These are phyloP conservation scores for Hypomecis punctinalis DNA, from an alignment of 2,888 invertebrate genomes.

Conservation along the genomic window DNA sequence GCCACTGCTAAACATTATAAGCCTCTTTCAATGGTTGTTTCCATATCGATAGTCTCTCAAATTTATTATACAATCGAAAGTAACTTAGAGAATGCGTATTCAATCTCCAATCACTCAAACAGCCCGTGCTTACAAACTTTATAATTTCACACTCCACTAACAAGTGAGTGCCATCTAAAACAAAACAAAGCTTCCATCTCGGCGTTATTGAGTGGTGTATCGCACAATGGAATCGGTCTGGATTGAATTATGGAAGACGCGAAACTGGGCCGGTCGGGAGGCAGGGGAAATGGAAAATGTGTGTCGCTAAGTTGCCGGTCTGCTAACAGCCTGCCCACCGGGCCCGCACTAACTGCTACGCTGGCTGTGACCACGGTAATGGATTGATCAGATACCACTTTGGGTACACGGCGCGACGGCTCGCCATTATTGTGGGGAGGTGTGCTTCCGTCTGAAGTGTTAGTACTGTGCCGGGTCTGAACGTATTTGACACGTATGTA, in stretches of 20 bases:
- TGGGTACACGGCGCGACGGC: constrained; percentile 51
- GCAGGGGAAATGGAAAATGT: constrained; percentile 82
- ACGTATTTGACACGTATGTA: no score
- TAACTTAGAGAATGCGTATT: no score
- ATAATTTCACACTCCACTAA: constrained; percentile 19
- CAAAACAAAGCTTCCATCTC: constrained; percentile 31
- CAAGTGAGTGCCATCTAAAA: constrained; percentile 20
- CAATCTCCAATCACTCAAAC: background rate
- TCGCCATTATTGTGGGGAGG: constrained; percentile 27
- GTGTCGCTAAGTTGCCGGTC: constrained; percentile 78
- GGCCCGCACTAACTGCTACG: constrained; percentile 62
- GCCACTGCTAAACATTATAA: no score
- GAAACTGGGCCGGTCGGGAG: constrained; percentile 72
- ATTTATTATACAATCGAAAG: background rate
- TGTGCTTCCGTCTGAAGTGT: constrained; percentile 7
- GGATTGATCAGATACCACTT: constrained; percentile 81
- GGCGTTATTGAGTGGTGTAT: constrained; percentile 38
- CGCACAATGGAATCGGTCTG: constrained; percentile 76
- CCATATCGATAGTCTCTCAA: background rate
- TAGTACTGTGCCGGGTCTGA: background rate
- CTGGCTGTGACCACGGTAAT: constrained; percentile 74
- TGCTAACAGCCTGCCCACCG: constrained; percentile 64
- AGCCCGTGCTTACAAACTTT: constrained; percentile 10
- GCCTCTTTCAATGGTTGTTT: no score
- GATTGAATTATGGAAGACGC: constrained; percentile 81